A percentile compares a stretch with the other conserved stretches of the same genome.
Evolutionary conservation across 2,888 invertebrate genomes (phyloP).

Genomic region (Drosophila demipolita): DNA sequence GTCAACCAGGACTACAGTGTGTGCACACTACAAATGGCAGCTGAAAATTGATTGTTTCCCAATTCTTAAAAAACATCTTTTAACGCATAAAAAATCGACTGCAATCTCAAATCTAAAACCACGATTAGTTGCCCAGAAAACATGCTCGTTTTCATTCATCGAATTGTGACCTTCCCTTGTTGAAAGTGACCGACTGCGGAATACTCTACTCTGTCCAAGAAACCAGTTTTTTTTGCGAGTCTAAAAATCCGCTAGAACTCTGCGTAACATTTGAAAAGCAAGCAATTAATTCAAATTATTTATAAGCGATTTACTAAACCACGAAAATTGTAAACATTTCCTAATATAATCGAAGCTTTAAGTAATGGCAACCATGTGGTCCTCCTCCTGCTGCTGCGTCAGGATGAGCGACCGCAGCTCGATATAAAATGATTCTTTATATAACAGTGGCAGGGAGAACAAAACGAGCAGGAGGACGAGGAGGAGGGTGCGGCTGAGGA

Average conservation of each 20-base stretch:
- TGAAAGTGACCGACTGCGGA: not conserved
- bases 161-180: not conserved
- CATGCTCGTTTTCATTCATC: not conserved
- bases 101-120: not conserved
- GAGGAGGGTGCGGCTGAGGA: conserved; percentile 22
- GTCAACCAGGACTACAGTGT: not conserved
- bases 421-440: conserved; percentile 61
- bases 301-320: not conserved
- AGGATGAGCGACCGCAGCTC: too few relatives aligned
- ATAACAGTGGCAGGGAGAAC: conserved; percentile 29
- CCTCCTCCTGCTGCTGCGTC: not conserved
- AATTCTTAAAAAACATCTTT: too few relatives aligned
- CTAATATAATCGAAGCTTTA: not conserved
- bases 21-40: not conserved
- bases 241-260: not conserved
- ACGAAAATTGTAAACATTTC: not conserved
- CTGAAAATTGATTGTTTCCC: too few relatives aligned
- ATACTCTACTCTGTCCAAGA: not conserved
- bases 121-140: not conserved
- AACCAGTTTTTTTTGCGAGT: too few relatives aligned
- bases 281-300: not conserved
- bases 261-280: not conserved
- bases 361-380: not conserved
- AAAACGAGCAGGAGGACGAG: not conserved
- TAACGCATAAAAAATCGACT: not conserved